Conservation (phyloP, 2,113 vertebrate species). For the Alectura lathami region DNA sequence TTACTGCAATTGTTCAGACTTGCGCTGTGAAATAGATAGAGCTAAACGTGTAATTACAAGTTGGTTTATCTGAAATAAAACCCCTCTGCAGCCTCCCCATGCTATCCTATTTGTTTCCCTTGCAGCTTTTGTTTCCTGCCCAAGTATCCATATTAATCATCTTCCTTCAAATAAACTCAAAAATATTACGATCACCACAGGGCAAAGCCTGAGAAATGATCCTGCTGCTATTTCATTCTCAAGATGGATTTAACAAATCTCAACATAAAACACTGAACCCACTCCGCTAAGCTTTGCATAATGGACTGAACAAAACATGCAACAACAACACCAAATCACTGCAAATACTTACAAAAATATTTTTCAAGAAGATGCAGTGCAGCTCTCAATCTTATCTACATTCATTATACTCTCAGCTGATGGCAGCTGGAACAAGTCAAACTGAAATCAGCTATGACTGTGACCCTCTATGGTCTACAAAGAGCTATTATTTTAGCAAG, state of each 20-base stretch:
- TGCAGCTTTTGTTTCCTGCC: neutral
- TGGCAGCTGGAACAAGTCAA: neutral
- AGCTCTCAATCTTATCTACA: neutral
- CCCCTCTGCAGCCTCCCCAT: neutral
- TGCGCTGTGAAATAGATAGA: neutral
- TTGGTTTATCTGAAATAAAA: neutral
- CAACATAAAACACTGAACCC: neutral
- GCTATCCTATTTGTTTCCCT: neutral
- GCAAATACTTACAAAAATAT: neutral
- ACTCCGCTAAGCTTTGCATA: neutral
- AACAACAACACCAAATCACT: neutral
- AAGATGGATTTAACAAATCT: neutral
- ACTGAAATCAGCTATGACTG: neutral
- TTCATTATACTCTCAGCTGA: neutral
- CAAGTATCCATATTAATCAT: neutral
- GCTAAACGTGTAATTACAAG: neutral
- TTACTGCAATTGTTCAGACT: neutral
- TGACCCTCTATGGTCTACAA: accelerated
- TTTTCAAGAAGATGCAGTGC: neutral
- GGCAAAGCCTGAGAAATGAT: neutral
- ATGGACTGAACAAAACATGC: neutral
- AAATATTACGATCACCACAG: neutral
- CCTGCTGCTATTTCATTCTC: neutral
- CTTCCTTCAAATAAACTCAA: neutral
- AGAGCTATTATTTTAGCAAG: neutral